These are phyloP conservation scores for Styela clava DNA, from an alignment of 23 tunicate species.

Conservation along the genomic window DNA sequence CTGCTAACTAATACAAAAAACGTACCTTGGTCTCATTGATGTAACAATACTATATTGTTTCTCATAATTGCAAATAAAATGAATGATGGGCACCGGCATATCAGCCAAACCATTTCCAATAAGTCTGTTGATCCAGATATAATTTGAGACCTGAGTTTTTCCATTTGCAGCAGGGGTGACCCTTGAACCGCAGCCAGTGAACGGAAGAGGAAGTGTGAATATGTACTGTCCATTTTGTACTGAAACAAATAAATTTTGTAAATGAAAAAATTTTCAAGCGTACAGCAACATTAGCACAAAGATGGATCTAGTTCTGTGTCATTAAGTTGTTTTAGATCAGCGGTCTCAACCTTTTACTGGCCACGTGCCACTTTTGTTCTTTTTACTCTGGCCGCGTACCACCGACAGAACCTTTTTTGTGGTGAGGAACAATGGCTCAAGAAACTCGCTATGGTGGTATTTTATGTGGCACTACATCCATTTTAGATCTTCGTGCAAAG, in stretches of 20 bases:
- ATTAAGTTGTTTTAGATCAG: no score
- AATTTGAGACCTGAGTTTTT: not conserved
- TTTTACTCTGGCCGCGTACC: no score
- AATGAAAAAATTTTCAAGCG: no score
- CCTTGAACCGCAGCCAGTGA: constrained; percentile 7
- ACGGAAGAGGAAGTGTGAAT: constrained; percentile 9
- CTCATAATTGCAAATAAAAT: constrained; percentile 3
- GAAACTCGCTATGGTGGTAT: no score
- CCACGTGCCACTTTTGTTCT: no score
- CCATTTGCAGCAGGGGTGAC: not conserved
- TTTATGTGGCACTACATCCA: no score
- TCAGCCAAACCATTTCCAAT: constrained; percentile 3
- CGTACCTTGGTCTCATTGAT: constrained; percentile 7
- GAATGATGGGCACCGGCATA: constrained; percentile 18
- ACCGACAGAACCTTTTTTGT: no score
- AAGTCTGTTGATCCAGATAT: constrained; percentile 6
- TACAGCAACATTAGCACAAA: no score
- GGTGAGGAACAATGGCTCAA: no score
- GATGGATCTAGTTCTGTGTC: not conserved
- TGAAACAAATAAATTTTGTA: not conserved
- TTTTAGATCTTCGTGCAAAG: no score
- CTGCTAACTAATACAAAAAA: no score
- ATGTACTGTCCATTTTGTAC: constrained; percentile 7
- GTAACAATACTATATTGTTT: constrained; percentile 20
- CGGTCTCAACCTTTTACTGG: no score